Conservation (phyloP, 2,888 invertebrate species). For the Lucinisca nassula region DNA sequence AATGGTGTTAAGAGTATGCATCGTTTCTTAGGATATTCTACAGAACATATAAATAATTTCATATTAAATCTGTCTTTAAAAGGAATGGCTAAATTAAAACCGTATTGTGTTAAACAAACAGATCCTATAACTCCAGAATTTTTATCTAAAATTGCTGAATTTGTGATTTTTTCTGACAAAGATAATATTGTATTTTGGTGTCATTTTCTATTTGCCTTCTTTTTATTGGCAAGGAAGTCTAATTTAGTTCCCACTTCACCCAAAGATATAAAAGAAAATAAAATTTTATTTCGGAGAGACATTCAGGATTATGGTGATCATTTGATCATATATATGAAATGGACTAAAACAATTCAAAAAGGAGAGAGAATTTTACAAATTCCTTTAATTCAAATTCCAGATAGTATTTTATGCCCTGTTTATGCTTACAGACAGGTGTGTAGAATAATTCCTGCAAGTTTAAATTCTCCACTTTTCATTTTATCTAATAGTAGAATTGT, state of each 20-base stretch:
- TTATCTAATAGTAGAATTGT: not conserved
- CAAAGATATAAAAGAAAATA: not conserved
- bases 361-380: too few species aligned
- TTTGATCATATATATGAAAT: not conserved
- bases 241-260: not conserved
- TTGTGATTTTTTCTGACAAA: not conserved
- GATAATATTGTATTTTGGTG: not conserved
- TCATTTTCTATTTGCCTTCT: not conserved
- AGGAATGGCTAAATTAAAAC: not conserved
- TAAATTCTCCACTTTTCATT: not conserved
- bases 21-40: not conserved
- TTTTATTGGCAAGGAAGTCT: not conserved
- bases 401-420: not conserved
- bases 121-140: not conserved
- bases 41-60: slow-evolving; percentile 7
- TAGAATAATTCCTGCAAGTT: not conserved
- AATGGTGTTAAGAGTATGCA: slow-evolving; percentile 28
- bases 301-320: not conserved
- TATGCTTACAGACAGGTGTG: not conserved
- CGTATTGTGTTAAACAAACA: not conserved
- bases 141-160: not conserved
- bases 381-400: not conserved
- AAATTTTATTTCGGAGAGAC: not conserved
- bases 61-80: slow-evolving; percentile 8
- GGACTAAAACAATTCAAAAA: too few species aligned